Base-by-base conservation (phyloP, 2,888 invertebrate genomes). In the Limnephilus auricula region DNA sequence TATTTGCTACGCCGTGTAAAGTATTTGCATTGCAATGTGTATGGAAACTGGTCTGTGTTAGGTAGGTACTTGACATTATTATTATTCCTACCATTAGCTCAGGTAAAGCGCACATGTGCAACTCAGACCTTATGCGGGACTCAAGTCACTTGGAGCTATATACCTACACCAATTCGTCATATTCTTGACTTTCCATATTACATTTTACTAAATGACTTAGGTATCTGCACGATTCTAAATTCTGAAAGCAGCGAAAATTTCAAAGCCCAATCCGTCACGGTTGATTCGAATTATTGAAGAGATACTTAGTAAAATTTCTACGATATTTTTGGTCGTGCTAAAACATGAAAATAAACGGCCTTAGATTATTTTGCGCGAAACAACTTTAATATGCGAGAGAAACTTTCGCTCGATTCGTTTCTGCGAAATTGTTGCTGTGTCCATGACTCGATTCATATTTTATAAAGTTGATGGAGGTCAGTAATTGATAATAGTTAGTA, bases 181-280 rank as follows among this genome's bases (percentile, higher is more conserved):
- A 85, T 85, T 85, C 83, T 83, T 30, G 85, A 13, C 85, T 85
- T 34, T n/a, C 45, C 85, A 85, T 85, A 85, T 85, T 84, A 40
- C 40, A 40, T 34, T 40, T 85, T 30, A 50, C 50, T 30, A 50
- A 85, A 85, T 2, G 34, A 37, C 32, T 25, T 31, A 15, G 13
- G 32, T 2, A n/a, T 85, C 30, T 85, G 85, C 85, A 85, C 85
- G 85, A 85, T 65, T 65, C 85, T 85, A 6, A 45, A 25, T 85
- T 85, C 50, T 80, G 18, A 31, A 32, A 18, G 30, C 80, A 80
- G 80, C 6, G 9, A 30, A 80, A 6, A 80, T 80, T 80, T 80
- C 80, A 80, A 80, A 80, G 32, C 80, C 5, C 32, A 15, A 32
- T 80, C 18, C 80, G 80, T 80, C 80, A 31, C 80, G 80, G 31